Percentiles rank a stretch among this genome's conserved stretches.
phyloP scores from a whole-genome alignment of 2,888 invertebrate species.

The Hedya salicella region DNA sequence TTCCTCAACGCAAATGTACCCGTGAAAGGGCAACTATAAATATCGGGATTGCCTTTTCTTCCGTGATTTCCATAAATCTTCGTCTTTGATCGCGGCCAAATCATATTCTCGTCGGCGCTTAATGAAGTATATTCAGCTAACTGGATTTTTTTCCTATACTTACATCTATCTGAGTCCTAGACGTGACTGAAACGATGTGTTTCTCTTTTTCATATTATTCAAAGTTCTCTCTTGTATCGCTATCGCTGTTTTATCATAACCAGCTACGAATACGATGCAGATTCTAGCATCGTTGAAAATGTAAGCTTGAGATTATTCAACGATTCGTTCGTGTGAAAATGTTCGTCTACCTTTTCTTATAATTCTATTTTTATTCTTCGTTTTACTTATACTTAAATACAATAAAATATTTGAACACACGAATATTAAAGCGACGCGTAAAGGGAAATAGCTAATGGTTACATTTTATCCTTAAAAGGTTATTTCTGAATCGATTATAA shows the following conservation, averaged over 20 bases:
- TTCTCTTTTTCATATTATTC: background rate
- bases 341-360: background rate
- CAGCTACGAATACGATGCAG: no score
- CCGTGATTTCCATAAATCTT: slow-evolving; percentile 33
- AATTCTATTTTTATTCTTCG: no score
- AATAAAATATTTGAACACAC: background rate
- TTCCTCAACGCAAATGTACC: slow-evolving; percentile 17
- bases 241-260: background rate
- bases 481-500: slow-evolving; percentile 53
- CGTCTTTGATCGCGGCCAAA: slow-evolving; percentile 35
- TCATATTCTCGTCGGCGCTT: slow-evolving; percentile 33
- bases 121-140: slow-evolving; percentile 40
- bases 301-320: no score
- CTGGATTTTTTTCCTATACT: slow-evolving; percentile 7
- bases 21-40: slow-evolving; percentile 31
- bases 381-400: background rate
- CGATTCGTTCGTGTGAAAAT: background rate
- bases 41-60: slow-evolving; percentile 32
- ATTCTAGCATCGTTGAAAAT: no score
- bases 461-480: slow-evolving; percentile 67
- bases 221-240: background rate
- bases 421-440: slow-evolving; percentile 2
- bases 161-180: background rate
- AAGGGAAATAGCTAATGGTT: slow-evolving; percentile 49
- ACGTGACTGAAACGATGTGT: background rate